Evolutionary conservation across 2,797 vertebrate genomes (phyloP).

Genomic region (Acridotheres tristis): DNA sequence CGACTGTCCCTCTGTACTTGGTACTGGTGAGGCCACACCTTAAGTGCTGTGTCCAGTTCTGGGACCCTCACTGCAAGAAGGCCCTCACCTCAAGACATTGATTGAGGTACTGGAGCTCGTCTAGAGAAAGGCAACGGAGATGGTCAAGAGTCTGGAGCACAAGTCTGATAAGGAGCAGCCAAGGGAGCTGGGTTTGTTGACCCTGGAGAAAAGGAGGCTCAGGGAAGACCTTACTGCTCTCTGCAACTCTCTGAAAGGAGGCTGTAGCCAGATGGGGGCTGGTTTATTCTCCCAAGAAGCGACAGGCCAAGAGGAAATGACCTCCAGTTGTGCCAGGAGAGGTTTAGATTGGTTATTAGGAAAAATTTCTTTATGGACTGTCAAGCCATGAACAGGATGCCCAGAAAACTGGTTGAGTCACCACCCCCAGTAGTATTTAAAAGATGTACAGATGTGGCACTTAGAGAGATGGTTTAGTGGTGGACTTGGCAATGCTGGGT

Average conservation of each 20-base stretch:
- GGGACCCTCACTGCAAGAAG: not conserved
- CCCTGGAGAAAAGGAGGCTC: not conserved
- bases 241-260: not conserved
- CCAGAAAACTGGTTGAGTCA: not conserved
- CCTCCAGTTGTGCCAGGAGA: not conserved
- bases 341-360: not conserved
- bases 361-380: not conserved
- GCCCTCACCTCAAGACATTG: too few species aligned
- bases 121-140: not conserved
- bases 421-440: not conserved
- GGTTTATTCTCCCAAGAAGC: not conserved
- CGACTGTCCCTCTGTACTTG: accelerated
- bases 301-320: not conserved
- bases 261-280: not conserved
- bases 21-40: not conserved
- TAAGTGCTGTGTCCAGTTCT: accelerated
- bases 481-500: not conserved
- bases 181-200: not conserved
- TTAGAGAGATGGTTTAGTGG: not conserved
- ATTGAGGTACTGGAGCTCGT: accelerated
- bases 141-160: not conserved
- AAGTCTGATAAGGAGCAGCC: not conserved
- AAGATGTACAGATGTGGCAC: not conserved
- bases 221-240: accelerated
- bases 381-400: not conserved